Evolutionary conservation across 2,113 vertebrate species (phyloP).

Genomic region (Coptodon bakossiorum): DNA sequence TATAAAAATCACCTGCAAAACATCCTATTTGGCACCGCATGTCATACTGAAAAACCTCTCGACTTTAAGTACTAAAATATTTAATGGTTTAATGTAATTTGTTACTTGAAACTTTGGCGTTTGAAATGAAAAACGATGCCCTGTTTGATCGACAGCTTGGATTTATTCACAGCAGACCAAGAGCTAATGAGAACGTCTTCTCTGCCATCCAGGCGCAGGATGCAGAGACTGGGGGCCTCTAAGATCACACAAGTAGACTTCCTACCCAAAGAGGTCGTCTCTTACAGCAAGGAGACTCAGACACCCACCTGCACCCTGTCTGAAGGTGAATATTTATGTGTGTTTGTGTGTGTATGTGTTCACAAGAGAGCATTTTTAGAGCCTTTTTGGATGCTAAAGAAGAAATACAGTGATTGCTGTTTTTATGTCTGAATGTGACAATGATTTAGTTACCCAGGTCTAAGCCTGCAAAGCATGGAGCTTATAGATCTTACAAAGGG

Average conservation of each 20-base stretch:
- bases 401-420: slow-evolving; percentile 9
- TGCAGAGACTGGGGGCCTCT: slow-evolving; percentile 86
- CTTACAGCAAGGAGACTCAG: slow-evolving; percentile 95
- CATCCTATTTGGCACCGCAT: not conserved
- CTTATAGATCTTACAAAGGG: not conserved
- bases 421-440: slow-evolving; percentile 11
- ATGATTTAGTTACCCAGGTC: not conserved
- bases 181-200: not conserved
- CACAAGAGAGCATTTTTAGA: not conserved
- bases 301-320: slow-evolving; percentile 81
- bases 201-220: slow-evolving; percentile 75
- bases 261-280: slow-evolving; percentile 88
- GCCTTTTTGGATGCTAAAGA: not conserved
- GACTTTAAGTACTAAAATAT: not conserved
- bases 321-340: slow-evolving; percentile 77
- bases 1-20: not conserved
- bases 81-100: not conserved
- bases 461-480: slow-evolving; percentile 5
- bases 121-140: not conserved
- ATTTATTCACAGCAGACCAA: not conserved
- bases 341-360: not conserved
- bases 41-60: not conserved
- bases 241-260: slow-evolving; percentile 97
- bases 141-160: not conserved
- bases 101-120: not conserved